Base-by-base conservation (phyloP, 2,797 vertebrate species). In the Crax fasciolata region DNA sequence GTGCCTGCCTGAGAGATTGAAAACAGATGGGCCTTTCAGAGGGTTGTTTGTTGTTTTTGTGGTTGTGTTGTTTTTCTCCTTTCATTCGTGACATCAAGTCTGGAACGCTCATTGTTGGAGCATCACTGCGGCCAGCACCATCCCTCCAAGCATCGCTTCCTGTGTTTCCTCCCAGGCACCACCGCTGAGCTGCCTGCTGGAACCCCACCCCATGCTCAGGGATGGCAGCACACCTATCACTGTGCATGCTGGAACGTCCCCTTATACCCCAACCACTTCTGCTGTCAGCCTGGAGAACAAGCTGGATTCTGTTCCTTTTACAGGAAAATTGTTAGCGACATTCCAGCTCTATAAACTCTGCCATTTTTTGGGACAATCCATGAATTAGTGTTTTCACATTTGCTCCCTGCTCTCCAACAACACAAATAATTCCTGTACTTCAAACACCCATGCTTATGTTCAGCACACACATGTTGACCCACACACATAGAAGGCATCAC, bases 21-120 rank as follows among this genome's bases (percentile, higher is more conserved):
- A 93, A 95, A 75, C 95, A 94, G 93, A 93, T 87, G 92, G 76
- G 66, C 4, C 24, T 81, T 88, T 61, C 65, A 77, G 89, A 0
- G 8, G 76, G 62, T 72, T 94, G 94, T 95, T 96, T 91, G 96
- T 94, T 94, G 96, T 72, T 82, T 93, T 89, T 92, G 85, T 71
- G 30, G 78, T 13, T 85, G 84, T 87, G 67, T 81, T 88, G 82
- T 52, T 5, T 20, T 30, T 67, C 3, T 49, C 73, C 48, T 92
- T 87, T 79, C 66, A 44, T 92, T 81, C 8, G 1, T 82, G 94
- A 95, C 76, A 94, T 75, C 78, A 89, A 75, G 83, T 74, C 89
- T 91, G 75, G 90, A 94, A 93, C 0, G 2, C 63, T 89, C 65
- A 62, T 54, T 89, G 79, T 72, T 77, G 19, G 87, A 86, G 71